Conservation (phyloP, 2,888 invertebrate species). For the Yponomeuta sedellus region DNA sequence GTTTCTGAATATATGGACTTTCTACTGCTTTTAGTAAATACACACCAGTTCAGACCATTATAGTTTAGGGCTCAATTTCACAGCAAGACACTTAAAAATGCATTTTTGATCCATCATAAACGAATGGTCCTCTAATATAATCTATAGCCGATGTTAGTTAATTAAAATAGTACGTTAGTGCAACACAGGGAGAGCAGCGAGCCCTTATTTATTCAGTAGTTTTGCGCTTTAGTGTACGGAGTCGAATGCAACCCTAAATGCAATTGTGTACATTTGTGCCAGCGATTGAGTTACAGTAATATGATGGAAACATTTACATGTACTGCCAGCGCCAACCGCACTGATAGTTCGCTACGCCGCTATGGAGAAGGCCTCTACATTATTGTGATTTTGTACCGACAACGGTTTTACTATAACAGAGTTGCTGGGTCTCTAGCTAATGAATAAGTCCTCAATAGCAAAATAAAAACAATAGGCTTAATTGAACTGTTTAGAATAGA, state of each 20-base stretch:
- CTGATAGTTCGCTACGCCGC: slow-evolving; percentile 28
- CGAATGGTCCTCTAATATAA: background rate
- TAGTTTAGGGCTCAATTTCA: too few relatives aligned
- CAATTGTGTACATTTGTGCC: slow-evolving; percentile 72
- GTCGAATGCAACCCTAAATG: slow-evolving; percentile 65
- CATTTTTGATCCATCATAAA: background rate
- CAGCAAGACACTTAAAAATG: too few relatives aligned
- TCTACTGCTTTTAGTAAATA: too few relatives aligned
- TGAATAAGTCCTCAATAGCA: too few relatives aligned
- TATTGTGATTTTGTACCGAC: background rate
- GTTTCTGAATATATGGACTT: too few relatives aligned
- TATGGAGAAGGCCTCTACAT: slow-evolving; percentile 21
- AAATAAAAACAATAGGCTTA: too few relatives aligned
- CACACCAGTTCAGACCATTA: too few relatives aligned
- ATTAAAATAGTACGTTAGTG: background rate
- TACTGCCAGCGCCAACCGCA: slow-evolving; percentile 26
- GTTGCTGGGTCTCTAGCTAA: too few relatives aligned
- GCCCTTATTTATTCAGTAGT: slow-evolving; percentile 64
- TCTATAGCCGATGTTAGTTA: background rate
- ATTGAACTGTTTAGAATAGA: too few relatives aligned
- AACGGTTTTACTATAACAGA: background rate
- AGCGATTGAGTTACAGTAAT: slow-evolving; percentile 67
- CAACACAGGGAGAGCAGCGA: background rate
- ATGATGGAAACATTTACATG: slow-evolving; percentile 65
- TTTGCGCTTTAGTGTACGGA: slow-evolving; percentile 37